Percentiles rank a stretch among this genome's conserved stretches.
Evolutionary conservation across 2,797 vertebrate genomes (phyloP).

Genomic region (Oreochromis grahami): DNA sequence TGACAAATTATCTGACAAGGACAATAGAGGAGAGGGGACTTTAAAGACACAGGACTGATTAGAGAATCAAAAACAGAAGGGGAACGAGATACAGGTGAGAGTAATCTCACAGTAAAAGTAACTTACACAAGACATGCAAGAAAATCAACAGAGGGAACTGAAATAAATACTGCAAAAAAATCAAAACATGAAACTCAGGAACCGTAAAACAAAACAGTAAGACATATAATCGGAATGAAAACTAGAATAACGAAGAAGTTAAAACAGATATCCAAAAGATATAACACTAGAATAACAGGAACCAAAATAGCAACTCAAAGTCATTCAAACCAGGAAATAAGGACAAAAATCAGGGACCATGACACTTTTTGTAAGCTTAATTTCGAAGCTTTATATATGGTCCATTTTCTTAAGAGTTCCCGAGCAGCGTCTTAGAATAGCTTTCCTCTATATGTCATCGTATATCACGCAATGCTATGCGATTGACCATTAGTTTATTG

Average conservation of each 20-base stretch:
- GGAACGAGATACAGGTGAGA: neutral
- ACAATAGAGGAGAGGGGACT: neutral
- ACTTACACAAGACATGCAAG: neutral
- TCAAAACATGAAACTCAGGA: neutral
- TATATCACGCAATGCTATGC: slow-evolving; percentile 12
- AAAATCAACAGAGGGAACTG: neutral
- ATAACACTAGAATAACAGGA: neutral
- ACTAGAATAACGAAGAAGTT: neutral
- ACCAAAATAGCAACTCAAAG: neutral
- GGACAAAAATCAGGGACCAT: neutral
- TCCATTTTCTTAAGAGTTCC: slow-evolving; percentile 12
- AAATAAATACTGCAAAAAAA: neutral
- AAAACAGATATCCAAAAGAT: neutral
- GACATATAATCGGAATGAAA: neutral
- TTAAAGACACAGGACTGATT: neutral
- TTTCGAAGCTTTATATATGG: neutral
- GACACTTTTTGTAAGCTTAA: neutral
- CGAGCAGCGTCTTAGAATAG: neutral
- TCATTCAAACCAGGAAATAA: neutral
- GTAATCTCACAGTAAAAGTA: neutral
- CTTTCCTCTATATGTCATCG: slow-evolving; percentile 1
- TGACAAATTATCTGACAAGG: neutral
- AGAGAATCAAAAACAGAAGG: neutral
- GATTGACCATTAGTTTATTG: slow-evolving; percentile 51
- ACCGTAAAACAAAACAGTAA: neutral